A percentile compares a stretch with the other conserved stretches of the same genome.
phyloP scores from a whole-genome alignment of 2,113 vertebrate genomes.

The Grantiella picta region DNA sequence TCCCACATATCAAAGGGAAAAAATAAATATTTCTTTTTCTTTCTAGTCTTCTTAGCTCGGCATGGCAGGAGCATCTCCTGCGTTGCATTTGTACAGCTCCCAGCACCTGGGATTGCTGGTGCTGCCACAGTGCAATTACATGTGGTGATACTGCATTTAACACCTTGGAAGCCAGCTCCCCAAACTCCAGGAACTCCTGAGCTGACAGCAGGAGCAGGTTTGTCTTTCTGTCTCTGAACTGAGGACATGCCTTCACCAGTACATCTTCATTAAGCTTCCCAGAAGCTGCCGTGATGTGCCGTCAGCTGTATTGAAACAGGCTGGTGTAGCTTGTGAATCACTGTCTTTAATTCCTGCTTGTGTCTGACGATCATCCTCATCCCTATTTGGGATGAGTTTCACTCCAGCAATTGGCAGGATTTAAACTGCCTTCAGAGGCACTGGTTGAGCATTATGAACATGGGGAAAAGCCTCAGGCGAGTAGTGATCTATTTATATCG shows the following conservation, averaged over 20 bases:
- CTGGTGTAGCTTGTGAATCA: not conserved
- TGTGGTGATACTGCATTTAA: not conserved
- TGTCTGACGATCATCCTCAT: not conserved
- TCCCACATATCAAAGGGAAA: not conserved
- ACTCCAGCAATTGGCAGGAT: not conserved
- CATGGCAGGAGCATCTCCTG: rapidly evolving
- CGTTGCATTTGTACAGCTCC: not conserved
- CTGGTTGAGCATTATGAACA: not conserved
- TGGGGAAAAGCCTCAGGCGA: not conserved
- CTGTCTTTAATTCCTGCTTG: not conserved
- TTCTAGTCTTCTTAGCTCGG: not conserved
- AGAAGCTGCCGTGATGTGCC: not conserved
- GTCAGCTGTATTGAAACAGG: not conserved
- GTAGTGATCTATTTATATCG: constrained; percentile 25
- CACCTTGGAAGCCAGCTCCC: not conserved
- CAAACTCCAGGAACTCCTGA: not conserved
- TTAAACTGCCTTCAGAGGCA: not conserved
- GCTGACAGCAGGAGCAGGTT: not conserved
- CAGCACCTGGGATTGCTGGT: not conserved
- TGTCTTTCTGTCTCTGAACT: not conserved
- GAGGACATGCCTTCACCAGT: not conserved
- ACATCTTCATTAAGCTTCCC: not conserved
- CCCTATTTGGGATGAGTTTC: not conserved
- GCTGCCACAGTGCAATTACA: not conserved
- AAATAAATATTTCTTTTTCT: not conserved